phyloP scores from a whole-genome alignment of 1,140 invertebrate species.

The Drosophila kikkawai region DNA sequence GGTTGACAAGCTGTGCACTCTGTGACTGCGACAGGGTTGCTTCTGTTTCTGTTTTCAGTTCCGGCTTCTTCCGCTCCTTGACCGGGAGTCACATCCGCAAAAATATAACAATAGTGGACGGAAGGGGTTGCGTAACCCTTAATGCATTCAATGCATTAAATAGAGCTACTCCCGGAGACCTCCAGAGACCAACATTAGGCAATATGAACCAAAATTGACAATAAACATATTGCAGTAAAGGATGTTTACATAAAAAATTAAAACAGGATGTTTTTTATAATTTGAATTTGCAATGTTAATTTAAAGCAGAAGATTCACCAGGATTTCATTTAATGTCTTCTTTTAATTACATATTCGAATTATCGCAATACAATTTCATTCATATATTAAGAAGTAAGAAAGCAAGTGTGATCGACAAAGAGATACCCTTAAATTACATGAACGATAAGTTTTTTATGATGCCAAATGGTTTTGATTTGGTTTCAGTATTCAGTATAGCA shows the following conservation, averaged over 20 bases:
- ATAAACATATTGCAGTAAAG: not conserved
- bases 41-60: conserved; percentile 15
- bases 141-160: conserved; percentile 42
- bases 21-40: conserved; percentile 38
- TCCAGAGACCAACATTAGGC: conserved; percentile 11
- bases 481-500: too few relatives aligned
- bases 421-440: too few relatives aligned
- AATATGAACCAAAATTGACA: conserved; percentile 8
- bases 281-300: not conserved
- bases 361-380: too few relatives aligned
- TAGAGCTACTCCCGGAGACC: not conserved
- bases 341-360: too few relatives aligned
- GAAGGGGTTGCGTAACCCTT: conserved; percentile 24
- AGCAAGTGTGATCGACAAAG: too few relatives aligned
- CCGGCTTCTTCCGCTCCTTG: conserved; percentile 42
- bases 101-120: conserved; percentile 1
- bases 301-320: not conserved
- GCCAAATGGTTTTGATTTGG: too few relatives aligned
- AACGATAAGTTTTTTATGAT: too few relatives aligned
- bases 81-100: conserved; percentile 49
- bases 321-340: not conserved
- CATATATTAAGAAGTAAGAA: too few relatives aligned
- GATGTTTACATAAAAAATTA: not conserved
- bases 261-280: too few relatives aligned
- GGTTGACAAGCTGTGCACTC: conserved; percentile 71